Evolutionary conservation across 2,113 vertebrate genomes (phyloP).

Genomic region (Campylorhamphus procurvoides): DNA sequence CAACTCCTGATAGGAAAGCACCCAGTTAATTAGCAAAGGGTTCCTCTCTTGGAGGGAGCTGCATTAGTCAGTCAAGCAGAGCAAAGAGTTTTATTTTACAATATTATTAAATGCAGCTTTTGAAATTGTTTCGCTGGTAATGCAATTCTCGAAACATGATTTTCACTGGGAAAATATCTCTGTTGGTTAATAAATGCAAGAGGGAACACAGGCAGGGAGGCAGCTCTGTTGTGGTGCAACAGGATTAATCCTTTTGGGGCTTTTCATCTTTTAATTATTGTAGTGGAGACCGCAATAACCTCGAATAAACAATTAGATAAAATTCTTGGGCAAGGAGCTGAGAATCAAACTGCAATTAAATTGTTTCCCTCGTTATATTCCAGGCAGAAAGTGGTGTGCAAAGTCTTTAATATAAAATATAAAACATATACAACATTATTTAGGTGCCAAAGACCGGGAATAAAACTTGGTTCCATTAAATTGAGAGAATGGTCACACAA

Average conservation of each 20-base stretch:
- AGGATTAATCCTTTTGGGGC: not conserved
- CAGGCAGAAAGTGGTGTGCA: not conserved
- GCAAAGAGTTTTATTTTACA: slow-evolving; percentile 52
- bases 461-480: not conserved
- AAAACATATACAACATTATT: not conserved
- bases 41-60: slow-evolving; percentile 13
- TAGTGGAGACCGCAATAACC: not conserved
- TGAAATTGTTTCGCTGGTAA: slow-evolving; percentile 24
- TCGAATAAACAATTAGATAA: slow-evolving; percentile 29
- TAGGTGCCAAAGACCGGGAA: not conserved
- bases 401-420: not conserved
- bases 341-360: slow-evolving; percentile 35
- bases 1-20: slow-evolving; percentile 61
- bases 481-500: not conserved
- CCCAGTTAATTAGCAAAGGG: slow-evolving; percentile 58
- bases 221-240: not conserved
- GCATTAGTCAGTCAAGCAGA: slow-evolving; percentile 53
- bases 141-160: not conserved
- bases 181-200: slow-evolving; percentile 11
- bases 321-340: slow-evolving; percentile 16
- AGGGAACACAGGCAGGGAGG: not conserved
- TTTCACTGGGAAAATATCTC: not conserved
- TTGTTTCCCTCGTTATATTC: not conserved
- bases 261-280: slow-evolving; percentile 39
- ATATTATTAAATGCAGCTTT: slow-evolving; percentile 40